Base-by-base conservation (phyloP, 2,888 invertebrate species). In the Ernsta delagoae region DNA sequence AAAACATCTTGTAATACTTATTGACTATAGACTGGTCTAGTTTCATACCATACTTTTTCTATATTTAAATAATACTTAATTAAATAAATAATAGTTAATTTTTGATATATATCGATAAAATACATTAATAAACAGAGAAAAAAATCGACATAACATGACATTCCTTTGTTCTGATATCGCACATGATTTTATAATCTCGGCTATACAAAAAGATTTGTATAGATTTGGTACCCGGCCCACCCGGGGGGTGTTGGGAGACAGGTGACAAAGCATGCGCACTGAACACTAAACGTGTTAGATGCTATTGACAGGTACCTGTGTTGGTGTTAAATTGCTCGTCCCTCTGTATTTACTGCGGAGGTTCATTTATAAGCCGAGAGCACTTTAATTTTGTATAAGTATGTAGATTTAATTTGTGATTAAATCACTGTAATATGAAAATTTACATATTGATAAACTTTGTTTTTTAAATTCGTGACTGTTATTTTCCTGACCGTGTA, bases 181-280 rank as follows among this genome's bases (percentile, higher is more conserved):
- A 39, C 50, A 31, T 34, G 50, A 65, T 59, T 59, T 50, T 50
- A 65, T 65, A 65, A 65, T 65, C 65, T 65, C 59, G n/a, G 59
- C 65, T 65, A 65, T 48, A 63, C 11, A 39, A 36, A 53, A 48
- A 59, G 36, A 36, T 48, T 48, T n/a, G 56, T 57, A 12, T 62
- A 62, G 60, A 36, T 48, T 61, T 59, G 41, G 12, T 5, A 16
- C 9, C 69, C 62, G 71, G 36, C 3, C n/a, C n/a, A n/a, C n/a
- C n/a, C n/a, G n/a, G n/a, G 48, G 57, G 11, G n/a, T 43, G 41
- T 12, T 50, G 50, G 54, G 63, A 11, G 59, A 60, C 60, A 60
- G 66, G 66, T 60, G 66, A 60, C 53, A 60, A 66, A 59, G 65
- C 66, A 60, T 66, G 66, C 66, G 66, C 66, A 66, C 66, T 66